These are phyloP conservation scores for Drosophila nr. perissopoda DNA, from an alignment of 2,888 invertebrate genomes.

Conservation along the genomic window DNA sequence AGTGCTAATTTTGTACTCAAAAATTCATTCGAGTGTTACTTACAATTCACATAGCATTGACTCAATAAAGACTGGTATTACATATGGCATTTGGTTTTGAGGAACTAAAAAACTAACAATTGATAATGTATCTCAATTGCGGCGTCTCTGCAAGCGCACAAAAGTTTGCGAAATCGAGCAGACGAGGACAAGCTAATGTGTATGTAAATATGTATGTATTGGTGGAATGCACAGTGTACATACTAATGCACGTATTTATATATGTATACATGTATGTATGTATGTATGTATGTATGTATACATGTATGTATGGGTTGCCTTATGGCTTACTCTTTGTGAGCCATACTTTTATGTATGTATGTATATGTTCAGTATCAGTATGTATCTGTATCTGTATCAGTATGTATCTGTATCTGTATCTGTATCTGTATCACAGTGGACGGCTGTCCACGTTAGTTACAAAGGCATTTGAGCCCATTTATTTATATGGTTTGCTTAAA, in stretches of 20 bases:
- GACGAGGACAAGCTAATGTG: conserved; percentile 42
- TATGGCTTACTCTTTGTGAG: background rate
- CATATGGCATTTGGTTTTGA: background rate
- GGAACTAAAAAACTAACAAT: conserved; percentile 12
- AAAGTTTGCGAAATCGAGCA: conserved; percentile 59
- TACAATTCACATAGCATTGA: conserved; percentile 69
- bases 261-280: conserved; percentile 28
- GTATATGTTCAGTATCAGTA: conserved; percentile 10
- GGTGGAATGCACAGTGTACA: conserved; percentile 25
- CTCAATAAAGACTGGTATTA: conserved; percentile 23
- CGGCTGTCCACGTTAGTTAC: conserved; percentile 63
- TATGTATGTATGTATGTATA: conserved; percentile 14
- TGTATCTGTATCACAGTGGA: conserved; percentile 60
- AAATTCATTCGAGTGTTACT: conserved; percentile 57
- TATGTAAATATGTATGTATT: conserved; percentile 34
- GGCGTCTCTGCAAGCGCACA: conserved; percentile 32
- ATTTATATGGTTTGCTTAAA: conserved; percentile 24
- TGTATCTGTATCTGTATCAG: background rate
- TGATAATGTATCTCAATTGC: conserved; percentile 15
- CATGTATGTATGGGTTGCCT: background rate
- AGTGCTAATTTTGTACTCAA: conserved; percentile 24
- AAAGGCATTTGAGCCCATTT: conserved; percentile 25
- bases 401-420: conserved; percentile 22
- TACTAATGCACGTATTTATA: conserved; percentile 3
- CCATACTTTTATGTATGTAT: background rate